phyloP scores from a whole-genome alignment of 2,113 vertebrate genomes.

The Trochalopteron elliotii region DNA sequence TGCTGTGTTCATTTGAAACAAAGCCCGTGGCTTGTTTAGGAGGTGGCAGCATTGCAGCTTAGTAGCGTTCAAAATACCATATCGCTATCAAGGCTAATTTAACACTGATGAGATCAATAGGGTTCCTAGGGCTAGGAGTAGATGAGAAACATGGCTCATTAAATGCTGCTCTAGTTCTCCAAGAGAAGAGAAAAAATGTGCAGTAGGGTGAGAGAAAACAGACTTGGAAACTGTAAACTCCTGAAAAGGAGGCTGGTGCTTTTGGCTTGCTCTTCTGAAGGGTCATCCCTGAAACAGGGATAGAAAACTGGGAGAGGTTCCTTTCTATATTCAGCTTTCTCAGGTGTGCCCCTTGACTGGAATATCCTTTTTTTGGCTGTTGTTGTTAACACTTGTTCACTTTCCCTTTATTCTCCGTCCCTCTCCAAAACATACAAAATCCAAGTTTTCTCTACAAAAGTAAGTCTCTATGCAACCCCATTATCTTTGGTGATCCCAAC shows the following conservation, averaged over 20 bases:
- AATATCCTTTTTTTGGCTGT: background rate
- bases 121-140: slow-evolving; percentile 4
- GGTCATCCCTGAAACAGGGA: background rate
- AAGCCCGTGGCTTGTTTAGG: background rate
- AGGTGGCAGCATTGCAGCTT: background rate
- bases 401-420: background rate
- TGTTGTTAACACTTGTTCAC: background rate
- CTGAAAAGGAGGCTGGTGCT: background rate
- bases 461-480: background rate
- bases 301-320: background rate
- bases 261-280: background rate
- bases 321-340: fast-evolving
- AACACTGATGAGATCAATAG: slow-evolving; percentile 34
- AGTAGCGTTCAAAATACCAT: background rate
- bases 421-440: background rate
- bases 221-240: background rate
- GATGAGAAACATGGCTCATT: slow-evolving; percentile 22
- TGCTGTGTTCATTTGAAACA: slow-evolving; percentile 15
- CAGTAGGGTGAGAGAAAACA: background rate
- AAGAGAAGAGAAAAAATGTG: background rate
- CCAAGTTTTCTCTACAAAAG: background rate
- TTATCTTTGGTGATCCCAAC: background rate
- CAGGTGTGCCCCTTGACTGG: background rate
- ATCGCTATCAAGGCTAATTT: slow-evolving; percentile 22
- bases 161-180: background rate